A percentile compares a stretch with the other conserved stretches of the same genome.
Evolutionary conservation across 2,797 vertebrate species (phyloP).

Genomic region (Pelochelys cantorii): DNA sequence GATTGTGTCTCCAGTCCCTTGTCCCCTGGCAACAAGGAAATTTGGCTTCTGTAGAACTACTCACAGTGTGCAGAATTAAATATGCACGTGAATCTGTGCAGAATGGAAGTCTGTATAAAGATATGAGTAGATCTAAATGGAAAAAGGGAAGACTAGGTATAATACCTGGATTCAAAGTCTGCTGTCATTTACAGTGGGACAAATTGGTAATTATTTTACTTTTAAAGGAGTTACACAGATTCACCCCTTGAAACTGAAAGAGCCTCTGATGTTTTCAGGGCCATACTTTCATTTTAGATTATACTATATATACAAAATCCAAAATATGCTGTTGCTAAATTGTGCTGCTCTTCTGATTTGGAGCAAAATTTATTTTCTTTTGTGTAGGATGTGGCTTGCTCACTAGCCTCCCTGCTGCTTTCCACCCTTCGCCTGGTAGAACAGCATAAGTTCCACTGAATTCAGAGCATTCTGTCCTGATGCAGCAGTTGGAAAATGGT

Average conservation of each 20-base stretch:
- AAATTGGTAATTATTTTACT: neutral
- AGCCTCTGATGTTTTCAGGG: neutral
- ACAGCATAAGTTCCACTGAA: neutral
- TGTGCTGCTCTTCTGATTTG: neutral
- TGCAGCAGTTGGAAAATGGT: neutral
- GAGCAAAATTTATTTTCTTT: neutral
- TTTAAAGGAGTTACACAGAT: neutral
- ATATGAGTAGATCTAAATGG: neutral
- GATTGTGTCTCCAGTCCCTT: neutral
- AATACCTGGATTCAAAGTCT: neutral
- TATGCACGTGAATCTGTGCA: neutral
- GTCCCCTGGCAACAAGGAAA: neutral
- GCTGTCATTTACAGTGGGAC: neutral
- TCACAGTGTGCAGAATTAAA: neutral
- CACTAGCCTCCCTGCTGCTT: neutral
- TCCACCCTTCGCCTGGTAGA: neutral
- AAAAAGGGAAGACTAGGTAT: neutral
- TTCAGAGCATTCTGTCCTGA: neutral
- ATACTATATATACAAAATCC: neutral
- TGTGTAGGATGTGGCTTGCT: neutral
- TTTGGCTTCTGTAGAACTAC: neutral
- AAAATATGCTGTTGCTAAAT: neutral
- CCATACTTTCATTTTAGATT: neutral
- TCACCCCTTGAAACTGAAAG: neutral
- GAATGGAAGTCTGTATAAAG: neutral